phyloP scores from a whole-genome alignment of 2,797 vertebrate species.

The Sebastiscus albofasciatus region DNA sequence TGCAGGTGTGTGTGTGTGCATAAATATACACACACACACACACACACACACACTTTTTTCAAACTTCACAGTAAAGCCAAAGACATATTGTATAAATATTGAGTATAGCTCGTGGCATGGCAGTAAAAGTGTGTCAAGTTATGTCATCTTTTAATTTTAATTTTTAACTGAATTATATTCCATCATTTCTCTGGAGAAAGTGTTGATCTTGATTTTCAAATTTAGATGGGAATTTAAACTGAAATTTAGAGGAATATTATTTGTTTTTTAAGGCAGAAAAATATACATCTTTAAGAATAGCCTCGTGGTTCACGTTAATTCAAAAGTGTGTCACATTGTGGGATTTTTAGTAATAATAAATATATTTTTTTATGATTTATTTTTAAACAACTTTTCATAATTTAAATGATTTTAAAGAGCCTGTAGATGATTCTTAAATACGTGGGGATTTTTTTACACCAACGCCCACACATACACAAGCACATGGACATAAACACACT shows the following conservation, averaged over 20 bases:
- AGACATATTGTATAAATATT: constrained; percentile 26
- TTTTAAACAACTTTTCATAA: neutral
- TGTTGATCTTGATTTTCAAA: neutral
- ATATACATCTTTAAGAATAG: neutral
- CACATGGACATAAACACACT: constrained; percentile 35
- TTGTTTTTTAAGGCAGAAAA: neutral
- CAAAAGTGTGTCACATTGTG: neutral
- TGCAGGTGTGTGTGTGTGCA: constrained; percentile 9
- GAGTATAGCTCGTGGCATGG: neutral
- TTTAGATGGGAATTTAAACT: neutral
- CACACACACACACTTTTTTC: constrained; percentile 32
- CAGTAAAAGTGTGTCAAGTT: neutral
- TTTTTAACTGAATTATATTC: constrained; percentile 3
- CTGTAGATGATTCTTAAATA: constrained; percentile 5
- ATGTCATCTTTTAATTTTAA: neutral
- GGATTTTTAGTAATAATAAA: neutral
- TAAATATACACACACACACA: constrained; percentile 18
- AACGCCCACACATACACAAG: neutral
- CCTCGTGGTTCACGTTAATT: neutral
- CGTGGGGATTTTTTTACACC: constrained; percentile 7
- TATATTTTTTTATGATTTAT: neutral
- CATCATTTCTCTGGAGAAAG: neutral
- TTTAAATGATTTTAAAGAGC: neutral
- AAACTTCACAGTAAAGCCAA: constrained; percentile 14
- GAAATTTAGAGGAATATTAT: neutral